These are phyloP conservation scores for Natrix natrix DNA, from an alignment of 2,797 vertebrate genomes.

Conservation along the genomic window DNA sequence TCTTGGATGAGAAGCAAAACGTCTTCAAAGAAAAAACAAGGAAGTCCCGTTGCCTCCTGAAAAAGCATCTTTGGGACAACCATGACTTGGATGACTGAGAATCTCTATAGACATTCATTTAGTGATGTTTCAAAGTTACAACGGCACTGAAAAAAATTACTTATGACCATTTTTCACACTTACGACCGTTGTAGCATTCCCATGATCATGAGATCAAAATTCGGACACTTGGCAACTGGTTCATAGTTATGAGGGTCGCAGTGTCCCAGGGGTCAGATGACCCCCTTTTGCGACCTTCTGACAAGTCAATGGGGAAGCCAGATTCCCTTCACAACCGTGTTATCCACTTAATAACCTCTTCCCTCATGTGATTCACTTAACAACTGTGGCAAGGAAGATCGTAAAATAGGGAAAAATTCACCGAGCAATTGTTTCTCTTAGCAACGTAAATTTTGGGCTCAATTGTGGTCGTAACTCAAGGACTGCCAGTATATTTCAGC, in stretches of 20 bases:
- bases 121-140: neutral
- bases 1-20: too few species aligned
- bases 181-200: neutral
- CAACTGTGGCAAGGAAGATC: neutral
- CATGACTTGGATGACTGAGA: too few species aligned
- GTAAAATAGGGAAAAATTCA: neutral
- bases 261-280: neutral
- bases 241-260: neutral
- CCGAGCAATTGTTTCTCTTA: neutral
- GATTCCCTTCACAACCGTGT: neutral
- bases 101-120: too few species aligned
- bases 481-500: neutral
- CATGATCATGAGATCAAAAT: neutral
- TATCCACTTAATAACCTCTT: neutral
- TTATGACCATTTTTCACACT: neutral
- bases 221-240: neutral
- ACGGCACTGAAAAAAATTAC: neutral
- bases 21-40: too few species aligned
- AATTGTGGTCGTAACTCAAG: neutral
- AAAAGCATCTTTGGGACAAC: too few species aligned
- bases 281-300: neutral
- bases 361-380: neutral
- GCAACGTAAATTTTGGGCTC: neutral
- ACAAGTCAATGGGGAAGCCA: neutral
- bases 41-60: too few species aligned